Conservation (phyloP, 1,140 invertebrate genomes). For the Drosophila orosa region DNA sequence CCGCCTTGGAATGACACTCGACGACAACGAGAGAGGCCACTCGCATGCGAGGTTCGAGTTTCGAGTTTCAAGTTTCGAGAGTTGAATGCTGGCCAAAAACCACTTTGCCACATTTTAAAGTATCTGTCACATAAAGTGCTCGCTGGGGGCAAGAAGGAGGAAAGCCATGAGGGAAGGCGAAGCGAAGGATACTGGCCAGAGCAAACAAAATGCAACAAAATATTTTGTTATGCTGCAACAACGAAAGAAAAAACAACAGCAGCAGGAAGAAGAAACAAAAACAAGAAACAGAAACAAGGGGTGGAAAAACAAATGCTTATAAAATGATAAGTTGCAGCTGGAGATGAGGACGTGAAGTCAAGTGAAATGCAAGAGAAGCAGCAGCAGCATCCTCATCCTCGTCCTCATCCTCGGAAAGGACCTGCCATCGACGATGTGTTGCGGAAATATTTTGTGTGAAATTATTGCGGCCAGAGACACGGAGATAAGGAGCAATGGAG, state of each 20-base stretch:
- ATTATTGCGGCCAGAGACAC: conserved; percentile 57
- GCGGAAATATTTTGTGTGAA: conserved; percentile 76
- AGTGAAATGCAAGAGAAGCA: conserved; percentile 68
- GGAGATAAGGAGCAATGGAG: conserved; percentile 11
- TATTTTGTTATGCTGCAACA: conserved; percentile 70
- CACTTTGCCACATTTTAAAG: conserved; percentile 78
- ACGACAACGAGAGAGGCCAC: conserved; percentile 7
- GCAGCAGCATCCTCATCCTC: conserved; percentile 1
- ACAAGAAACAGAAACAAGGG: conserved; percentile 35
- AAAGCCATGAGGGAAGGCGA: too few species aligned
- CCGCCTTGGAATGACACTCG: conserved; percentile 57
- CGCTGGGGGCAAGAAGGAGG: conserved; percentile 5
- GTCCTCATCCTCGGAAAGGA: conserved; percentile 31
- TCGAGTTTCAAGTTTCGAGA: conserved; percentile 5
- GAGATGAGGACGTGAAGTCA: conserved; percentile 68
- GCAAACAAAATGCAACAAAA: conserved; percentile 75
- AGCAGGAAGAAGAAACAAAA: not conserved
- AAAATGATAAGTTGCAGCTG: conserved; percentile 74
- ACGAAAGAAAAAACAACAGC: conserved; percentile 36
- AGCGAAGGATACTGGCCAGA: conserved; percentile 8
- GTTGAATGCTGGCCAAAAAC: conserved; percentile 49
- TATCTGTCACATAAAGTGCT: conserved; percentile 75
- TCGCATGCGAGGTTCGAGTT: conserved; percentile 5
- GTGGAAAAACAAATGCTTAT: conserved; percentile 71
- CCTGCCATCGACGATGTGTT: conserved; percentile 69